Evolutionary conservation across 1,140 invertebrate genomes (phyloP), one percentile per base, ranked within the genome.

Genomic region (Bombus superbus): DNA sequence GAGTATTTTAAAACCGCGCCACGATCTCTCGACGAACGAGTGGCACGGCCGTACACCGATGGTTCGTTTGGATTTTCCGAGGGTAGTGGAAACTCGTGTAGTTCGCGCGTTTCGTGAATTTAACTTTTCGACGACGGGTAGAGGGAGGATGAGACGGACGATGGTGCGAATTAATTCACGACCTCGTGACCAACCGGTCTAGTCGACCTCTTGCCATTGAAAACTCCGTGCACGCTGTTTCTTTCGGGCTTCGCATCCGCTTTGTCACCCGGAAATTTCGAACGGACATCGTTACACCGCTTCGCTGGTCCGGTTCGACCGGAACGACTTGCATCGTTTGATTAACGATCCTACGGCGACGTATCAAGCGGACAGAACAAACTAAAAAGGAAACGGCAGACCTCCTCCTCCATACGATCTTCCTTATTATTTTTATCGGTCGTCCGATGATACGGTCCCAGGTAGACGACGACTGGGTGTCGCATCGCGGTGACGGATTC

Each of bases 61-160:
- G 73, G 81, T 82, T 91, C 90, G 91, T 92, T 92, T 92, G 89
- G 91, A 92, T 92, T 92, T 92, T 91, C 47, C 89, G 76, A 91
- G 86, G 91, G 90, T 92, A 92, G 91, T 91, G 90, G 87, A 92
- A 92, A 92, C 85, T 88, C 90, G 88, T 92, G 91, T 92, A 91
- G 85, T 89, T 73, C 85, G 89, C 83, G 85, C 88, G 76, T 86
- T 81, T 87, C 85, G 86, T 88, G 85, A 92, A 91, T 92, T 90
- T 86, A 89, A 90, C 91, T 91, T 92, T 89, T 86, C 87, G 79
- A 84, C 71, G 68, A 38, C 4, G 81, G 47, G 73, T 28, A 25
- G 53, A 62, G 71, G 62, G 22, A 38, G 59, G 66, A 38, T 35
- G 28, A 53, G 66, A 72, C 76, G 76, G 84, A 76, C 80, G 84